Evolutionary conservation across 1,140 invertebrate genomes (phyloP).

Genomic region (Lepidurus couesii): DNA sequence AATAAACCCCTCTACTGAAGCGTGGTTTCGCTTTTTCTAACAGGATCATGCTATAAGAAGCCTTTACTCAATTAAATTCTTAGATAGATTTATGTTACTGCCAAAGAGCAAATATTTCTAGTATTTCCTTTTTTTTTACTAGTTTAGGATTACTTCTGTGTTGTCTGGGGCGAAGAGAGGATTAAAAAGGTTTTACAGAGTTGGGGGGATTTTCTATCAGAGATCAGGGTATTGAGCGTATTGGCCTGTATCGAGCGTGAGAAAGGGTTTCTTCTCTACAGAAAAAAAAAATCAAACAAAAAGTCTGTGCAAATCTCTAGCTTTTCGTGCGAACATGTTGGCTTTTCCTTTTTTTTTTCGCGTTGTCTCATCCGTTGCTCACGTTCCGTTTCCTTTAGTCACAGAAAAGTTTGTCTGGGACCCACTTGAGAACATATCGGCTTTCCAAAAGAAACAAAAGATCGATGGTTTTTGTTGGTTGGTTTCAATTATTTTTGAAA

Average conservation of each 20-base stretch:
- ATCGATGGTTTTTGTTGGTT: not conserved
- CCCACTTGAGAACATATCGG: not conserved
- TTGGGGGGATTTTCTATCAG: not conserved
- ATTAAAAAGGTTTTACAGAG: not conserved
- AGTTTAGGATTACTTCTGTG: not conserved
- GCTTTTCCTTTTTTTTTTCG: not conserved
- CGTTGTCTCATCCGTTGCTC: not conserved
- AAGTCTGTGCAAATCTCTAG: not conserved
- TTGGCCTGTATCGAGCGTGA: not conserved
- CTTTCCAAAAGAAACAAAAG: not conserved
- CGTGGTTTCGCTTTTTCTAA: conserved; percentile 11
- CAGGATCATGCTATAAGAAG: not conserved
- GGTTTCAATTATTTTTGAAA: not conserved
- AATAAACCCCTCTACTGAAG: not conserved
- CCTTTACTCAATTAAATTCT: not conserved
- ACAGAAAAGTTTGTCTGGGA: not conserved
- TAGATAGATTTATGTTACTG: not conserved
- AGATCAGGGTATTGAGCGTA: not conserved
- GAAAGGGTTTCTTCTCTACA: not conserved
- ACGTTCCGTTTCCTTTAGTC: not conserved
- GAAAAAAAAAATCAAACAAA: not conserved
- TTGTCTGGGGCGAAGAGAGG: not conserved
- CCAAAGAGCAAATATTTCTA: not conserved
- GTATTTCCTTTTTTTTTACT: not conserved
- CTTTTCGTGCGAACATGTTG: not conserved